phyloP scores from a whole-genome alignment of 2,888 invertebrate species.

The Stenoptilia bipunctidactyla region DNA sequence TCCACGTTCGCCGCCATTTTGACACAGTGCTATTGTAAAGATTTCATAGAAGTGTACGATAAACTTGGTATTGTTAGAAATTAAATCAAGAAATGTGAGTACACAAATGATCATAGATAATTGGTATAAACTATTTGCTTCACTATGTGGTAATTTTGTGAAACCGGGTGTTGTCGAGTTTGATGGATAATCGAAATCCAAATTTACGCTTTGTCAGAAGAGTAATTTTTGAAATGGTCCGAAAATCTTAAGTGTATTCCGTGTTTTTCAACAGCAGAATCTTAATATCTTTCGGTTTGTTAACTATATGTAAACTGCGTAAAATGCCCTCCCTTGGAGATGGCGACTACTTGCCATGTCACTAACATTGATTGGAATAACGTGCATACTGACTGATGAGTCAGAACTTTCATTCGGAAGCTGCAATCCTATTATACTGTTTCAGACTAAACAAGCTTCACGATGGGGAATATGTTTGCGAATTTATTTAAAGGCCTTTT shows the following conservation, averaged over 20 bases:
- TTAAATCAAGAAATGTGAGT: conserved; percentile 70
- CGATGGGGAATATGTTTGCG: conserved; percentile 98
- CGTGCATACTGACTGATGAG: conserved; percentile 54
- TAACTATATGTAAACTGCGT: not conserved
- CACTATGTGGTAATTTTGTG: conserved; percentile 8
- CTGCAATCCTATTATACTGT: conserved; percentile 24
- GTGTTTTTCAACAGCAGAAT: too few species aligned
- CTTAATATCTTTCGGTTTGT: too few species aligned
- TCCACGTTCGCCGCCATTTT: conserved; percentile 87
- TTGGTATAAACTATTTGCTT: too few species aligned
- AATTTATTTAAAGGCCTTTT: conserved; percentile 99
- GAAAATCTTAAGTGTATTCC: too few species aligned
- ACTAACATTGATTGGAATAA: conserved; percentile 65
- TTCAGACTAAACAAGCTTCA: conserved; percentile 72
- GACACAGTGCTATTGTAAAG: conserved; percentile 80
- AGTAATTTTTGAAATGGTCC: too few species aligned
- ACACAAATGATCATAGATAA: not conserved
- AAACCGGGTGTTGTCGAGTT: not conserved
- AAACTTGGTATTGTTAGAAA: conserved; percentile 68
- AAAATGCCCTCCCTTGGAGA: not conserved
- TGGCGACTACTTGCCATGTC: conserved; percentile 53
- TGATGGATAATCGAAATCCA: not conserved
- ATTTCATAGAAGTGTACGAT: conserved; percentile 78
- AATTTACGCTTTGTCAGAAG: too few species aligned
- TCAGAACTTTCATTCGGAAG: conserved; percentile 32